Evolutionary conservation across 1,140 invertebrate genomes (phyloP), one percentile per base, ranked within the genome.

Genomic region (Carposina sasakii): DNA sequence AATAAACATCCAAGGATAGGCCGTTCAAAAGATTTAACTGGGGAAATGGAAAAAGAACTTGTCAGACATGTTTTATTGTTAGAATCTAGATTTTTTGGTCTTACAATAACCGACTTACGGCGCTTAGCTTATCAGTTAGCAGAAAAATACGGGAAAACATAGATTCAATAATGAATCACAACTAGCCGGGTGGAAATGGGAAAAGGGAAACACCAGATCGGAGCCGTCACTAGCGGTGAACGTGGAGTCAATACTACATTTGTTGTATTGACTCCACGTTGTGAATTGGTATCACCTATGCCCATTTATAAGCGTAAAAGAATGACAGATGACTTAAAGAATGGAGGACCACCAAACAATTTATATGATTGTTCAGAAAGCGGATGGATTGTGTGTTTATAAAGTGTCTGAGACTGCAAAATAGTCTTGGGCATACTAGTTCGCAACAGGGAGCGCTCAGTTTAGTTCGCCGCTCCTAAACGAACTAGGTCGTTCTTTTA

Each of bases 321-420:
- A 12, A 28, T 28, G 24, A 28, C 24, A 28, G 24, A 42, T 21
- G 22, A 24, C 20, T 21, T 42, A 12, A 42, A 22, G 20, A 21
- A 22, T 13, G 39, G 39, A 23, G 39, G 39, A 24, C 39, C 39
- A 23, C 22, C 39, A 13, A 42, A 42, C 20, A 44, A 24, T 30
- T 28, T 44, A 17, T 44, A 44, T 8, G 19, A 16, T 19, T 44
- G 26, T 20, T 30, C 24, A 22, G 24, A 44, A 26, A 20, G 26
- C 19, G 24, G 26, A 16, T 31, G 15, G 24, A 44, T 31, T 12
- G 47, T 42, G 46, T 50, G 40, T 57, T 54, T 39, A 57, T 57
- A 9, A 57, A 57, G 30, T 57, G 31, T 36, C 44, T 52, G 31
- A 46, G 17, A 34, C 52, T 63, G 21, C n/a, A n/a, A n/a, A n/a